Evolutionary conservation across 2,888 invertebrate genomes (phyloP).

Genomic region (Leptarthrus brevirostris): DNA sequence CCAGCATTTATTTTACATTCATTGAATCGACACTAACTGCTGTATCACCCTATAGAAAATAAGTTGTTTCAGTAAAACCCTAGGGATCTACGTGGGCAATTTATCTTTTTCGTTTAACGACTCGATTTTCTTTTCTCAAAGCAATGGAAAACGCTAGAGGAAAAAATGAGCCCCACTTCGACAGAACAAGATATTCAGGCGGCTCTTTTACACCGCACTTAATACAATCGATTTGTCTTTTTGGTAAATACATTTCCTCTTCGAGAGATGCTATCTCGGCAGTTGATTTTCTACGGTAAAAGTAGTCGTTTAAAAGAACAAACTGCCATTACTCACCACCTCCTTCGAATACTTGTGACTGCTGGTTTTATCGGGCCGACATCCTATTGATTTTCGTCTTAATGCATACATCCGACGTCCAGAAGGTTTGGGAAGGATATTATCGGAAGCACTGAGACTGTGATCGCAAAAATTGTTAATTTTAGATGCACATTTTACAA

Average conservation of each 20-base stretch:
- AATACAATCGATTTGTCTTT: constrained; percentile 54
- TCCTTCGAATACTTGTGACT: neutral
- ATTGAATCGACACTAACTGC: constrained; percentile 26
- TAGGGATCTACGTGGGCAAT: constrained; percentile 46
- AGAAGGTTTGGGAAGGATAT: no score
- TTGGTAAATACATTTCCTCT: constrained; percentile 50
- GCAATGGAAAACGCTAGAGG: neutral
- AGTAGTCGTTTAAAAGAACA: constrained; percentile 53
- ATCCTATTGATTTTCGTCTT: constrained; percentile 41
- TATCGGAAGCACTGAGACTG: no score
- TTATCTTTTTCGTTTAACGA: constrained; percentile 44
- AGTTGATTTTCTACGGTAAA: constrained; percentile 46
- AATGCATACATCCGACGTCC: constrained; percentile 16
- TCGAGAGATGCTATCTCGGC: constrained; percentile 48
- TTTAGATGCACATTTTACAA: no score
- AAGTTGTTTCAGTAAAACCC: constrained; percentile 40
- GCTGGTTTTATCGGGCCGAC: constrained; percentile 15
- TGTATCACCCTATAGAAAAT: constrained; percentile 17
- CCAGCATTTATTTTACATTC: neutral
- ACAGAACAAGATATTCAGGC: constrained; percentile 26
- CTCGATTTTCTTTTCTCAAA: constrained; percentile 24
- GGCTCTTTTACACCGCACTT: constrained; percentile 52
- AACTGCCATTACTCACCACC: constrained; percentile 48
- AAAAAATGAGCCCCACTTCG: neutral
- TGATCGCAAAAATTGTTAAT: no score